A percentile compares a stretch with the other conserved stretches of the same genome.
These are phyloP conservation scores for Chaetogeoica ovagalla DNA, from an alignment of 2,888 invertebrate genomes.

Conservation along the genomic window DNA sequence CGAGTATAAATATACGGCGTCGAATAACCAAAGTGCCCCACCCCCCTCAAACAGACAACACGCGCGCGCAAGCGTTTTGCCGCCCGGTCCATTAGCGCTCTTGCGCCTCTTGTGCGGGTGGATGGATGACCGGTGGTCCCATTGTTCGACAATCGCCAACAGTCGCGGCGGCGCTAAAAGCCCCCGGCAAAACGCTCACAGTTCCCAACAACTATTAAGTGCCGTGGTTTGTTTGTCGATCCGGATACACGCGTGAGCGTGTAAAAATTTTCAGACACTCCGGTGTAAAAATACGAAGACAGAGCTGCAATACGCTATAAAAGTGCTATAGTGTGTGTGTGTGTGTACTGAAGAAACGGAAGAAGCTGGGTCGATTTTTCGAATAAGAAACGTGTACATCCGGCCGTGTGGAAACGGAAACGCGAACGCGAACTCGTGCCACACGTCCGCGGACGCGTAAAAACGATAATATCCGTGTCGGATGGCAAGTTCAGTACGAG, in stretches of 20 bases:
- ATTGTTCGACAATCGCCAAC: slow-evolving; percentile 8
- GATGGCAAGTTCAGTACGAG: no score
- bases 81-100: slow-evolving; percentile 27
- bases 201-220: slow-evolving; percentile 29
- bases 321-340: neutral
- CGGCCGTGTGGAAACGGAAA: slow-evolving; percentile 24
- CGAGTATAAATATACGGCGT: no score
- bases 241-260: neutral
- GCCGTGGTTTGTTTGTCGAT: slow-evolving; percentile 22
- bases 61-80: neutral
- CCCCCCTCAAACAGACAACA: no score
- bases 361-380: neutral
- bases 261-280: neutral
- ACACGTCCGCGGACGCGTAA: slow-evolving; percentile 5
- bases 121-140: neutral
- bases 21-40: no score
- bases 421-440: neutral
- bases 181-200: slow-evolving; percentile 7
- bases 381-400: slow-evolving; percentile 15
- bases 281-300: neutral
- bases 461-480: slow-evolving; percentile 5
- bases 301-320: no score
- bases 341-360: neutral
- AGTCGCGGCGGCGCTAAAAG: neutral
- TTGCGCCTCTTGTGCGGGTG: neutral